phyloP scores from a whole-genome alignment of 1,140 invertebrate species.

The Lepidurus arcticus region DNA sequence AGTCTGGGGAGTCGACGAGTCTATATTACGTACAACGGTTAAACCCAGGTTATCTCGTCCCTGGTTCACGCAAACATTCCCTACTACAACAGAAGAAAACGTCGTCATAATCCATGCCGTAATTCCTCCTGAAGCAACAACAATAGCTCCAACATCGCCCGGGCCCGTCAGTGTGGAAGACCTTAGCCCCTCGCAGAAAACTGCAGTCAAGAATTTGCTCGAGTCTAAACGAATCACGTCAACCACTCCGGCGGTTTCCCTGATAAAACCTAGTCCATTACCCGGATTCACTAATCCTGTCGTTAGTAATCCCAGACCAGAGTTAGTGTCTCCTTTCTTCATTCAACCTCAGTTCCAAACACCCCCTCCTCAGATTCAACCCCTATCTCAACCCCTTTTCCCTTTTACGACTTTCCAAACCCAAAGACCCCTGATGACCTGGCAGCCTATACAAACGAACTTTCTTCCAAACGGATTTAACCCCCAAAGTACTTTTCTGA shows the following conservation, averaged over 20 bases:
- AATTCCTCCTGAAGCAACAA: neutral
- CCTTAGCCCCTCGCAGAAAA: neutral
- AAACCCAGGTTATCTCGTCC: neutral
- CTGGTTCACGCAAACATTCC: neutral
- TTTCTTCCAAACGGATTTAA: neutral
- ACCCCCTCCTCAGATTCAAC: too few species aligned
- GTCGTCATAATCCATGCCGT: neutral
- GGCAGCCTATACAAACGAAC: neutral
- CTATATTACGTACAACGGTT: neutral
- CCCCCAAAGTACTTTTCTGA: neutral
- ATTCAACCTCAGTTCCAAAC: too few species aligned
- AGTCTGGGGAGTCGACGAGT: neutral
- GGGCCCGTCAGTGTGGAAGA: neutral
- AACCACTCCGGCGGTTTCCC: neutral
- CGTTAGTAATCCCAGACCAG: neutral
- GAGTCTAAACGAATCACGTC: neutral
- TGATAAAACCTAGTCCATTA: neutral
- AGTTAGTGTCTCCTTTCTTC: neutral
- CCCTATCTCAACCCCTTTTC: neutral
- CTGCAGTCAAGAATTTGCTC: neutral
- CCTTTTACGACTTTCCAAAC: neutral
- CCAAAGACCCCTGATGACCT: neutral
- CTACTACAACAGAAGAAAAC: neutral
- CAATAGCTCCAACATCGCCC: neutral
- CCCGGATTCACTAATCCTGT: neutral